Percentiles rank a stretch among this genome's conserved stretches.
phyloP scores from a whole-genome alignment of 2,797 vertebrate species.

The Scolopax rusticola region DNA sequence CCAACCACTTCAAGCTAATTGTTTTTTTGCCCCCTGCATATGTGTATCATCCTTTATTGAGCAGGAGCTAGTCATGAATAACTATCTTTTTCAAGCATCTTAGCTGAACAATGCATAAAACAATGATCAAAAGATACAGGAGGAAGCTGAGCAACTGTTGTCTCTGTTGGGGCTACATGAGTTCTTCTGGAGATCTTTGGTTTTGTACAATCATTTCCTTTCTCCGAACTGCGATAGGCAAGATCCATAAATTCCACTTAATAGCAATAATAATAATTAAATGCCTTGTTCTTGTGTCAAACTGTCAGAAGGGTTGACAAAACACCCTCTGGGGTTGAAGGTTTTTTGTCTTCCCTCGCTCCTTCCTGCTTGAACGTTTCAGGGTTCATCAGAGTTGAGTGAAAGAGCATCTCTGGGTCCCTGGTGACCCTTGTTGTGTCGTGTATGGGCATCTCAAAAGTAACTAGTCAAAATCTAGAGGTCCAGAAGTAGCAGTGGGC shows the following conservation, averaged over 20 bases:
- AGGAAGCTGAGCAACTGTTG: not conserved
- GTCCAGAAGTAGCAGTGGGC: not conserved
- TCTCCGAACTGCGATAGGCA: not conserved
- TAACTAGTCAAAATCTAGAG: not conserved
- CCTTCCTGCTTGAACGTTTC: not conserved
- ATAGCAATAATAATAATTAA: not conserved
- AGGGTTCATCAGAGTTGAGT: not conserved
- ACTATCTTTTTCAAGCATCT: not conserved
- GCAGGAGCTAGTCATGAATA: not conserved
- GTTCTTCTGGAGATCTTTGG: not conserved
- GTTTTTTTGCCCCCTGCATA: not conserved
- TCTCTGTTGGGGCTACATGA: not conserved
- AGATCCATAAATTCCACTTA: not conserved
- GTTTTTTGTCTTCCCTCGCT: not conserved
- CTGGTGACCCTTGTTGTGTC: not conserved
- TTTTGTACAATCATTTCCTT: not conserved
- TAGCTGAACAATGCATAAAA: not conserved
- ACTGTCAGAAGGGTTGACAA: not conserved
- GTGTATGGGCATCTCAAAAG: not conserved
- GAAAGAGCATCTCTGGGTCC: not conserved
- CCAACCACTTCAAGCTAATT: conserved; percentile 26
- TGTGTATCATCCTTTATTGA: not conserved
- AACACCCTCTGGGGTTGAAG: not conserved
- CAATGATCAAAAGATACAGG: not conserved
- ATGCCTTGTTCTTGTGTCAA: not conserved